A percentile compares a stretch with the other conserved stretches of the same genome.
Conservation (phyloP, 1,140 invertebrate genomes). For the Bombus breviceps region DNA sequence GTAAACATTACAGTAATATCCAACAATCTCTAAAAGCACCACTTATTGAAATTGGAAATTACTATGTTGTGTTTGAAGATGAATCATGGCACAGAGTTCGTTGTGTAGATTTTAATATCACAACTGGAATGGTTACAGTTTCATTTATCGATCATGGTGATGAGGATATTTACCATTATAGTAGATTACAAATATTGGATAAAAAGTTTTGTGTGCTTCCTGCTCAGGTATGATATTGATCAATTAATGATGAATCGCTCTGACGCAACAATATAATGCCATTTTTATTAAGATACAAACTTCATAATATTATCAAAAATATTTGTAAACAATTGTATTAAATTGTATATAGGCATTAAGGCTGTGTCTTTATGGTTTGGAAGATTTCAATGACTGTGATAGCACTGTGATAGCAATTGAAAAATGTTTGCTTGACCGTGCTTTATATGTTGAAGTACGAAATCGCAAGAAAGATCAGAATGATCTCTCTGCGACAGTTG, state of each 20-base stretch:
- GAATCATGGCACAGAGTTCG: constrained; percentile 85
- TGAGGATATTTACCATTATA: constrained; percentile 80
- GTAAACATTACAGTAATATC: constrained; percentile 81
- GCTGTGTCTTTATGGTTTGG: constrained; percentile 84
- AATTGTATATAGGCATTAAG: constrained; percentile 82
- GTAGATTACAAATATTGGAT: constrained; percentile 83
- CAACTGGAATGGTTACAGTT: constrained; percentile 81
- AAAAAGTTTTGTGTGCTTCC: constrained; percentile 84
- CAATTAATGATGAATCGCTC: no score
- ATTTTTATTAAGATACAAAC: not conserved
- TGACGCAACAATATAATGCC: not conserved
- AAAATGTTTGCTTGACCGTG: constrained; percentile 55
- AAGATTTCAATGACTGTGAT: constrained; percentile 81
- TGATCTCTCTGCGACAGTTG: constrained; percentile 38
- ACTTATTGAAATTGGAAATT: constrained; percentile 74
- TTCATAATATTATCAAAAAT: constrained; percentile 23
- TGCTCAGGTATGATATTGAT: constrained; percentile 82
- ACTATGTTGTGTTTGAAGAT: constrained; percentile 85
- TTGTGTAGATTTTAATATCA: constrained; percentile 80
- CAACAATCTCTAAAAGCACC: constrained; percentile 45
- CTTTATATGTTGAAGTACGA: constrained; percentile 55
- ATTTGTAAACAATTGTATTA: constrained; percentile 13
- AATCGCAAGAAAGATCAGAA: constrained; percentile 36
- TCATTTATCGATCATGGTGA: constrained; percentile 87
- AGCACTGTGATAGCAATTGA: constrained; percentile 59